A percentile compares a stretch with the other conserved stretches of the same genome.
phyloP scores from a whole-genome alignment of 2,797 vertebrate species.

The Etheostoma nigrum region DNA sequence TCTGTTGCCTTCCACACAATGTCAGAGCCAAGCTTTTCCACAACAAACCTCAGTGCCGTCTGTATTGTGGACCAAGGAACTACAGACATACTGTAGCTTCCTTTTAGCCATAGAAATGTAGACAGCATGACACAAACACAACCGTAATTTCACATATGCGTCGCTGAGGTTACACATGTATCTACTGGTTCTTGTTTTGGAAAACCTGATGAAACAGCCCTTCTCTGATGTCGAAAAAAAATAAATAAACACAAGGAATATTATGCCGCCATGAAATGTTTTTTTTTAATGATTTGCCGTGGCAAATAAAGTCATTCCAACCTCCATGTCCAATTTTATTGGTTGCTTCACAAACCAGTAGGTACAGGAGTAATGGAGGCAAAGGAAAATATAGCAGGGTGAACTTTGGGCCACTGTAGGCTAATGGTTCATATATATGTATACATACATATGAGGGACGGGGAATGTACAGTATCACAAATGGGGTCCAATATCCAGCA shows the following conservation, averaged over 20 bases:
- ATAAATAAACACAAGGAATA: conserved; percentile 25
- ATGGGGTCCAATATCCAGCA: conserved; percentile 37
- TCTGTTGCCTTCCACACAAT: conserved; percentile 42
- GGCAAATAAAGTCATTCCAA: conserved; percentile 52
- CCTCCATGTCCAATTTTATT: conserved; percentile 82
- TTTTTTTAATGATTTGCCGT: conserved; percentile 17
- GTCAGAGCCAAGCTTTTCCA: conserved; percentile 42
- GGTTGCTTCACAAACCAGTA: conserved; percentile 86
- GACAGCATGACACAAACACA: conserved; percentile 33
- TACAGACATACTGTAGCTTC: neutral
- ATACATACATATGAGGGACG: conserved; percentile 18
- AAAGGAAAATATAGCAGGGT: conserved; percentile 31
- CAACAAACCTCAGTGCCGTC: conserved; percentile 26
- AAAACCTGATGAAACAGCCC: conserved; percentile 43
- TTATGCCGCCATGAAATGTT: conserved; percentile 14
- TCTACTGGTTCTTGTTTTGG: conserved; percentile 83
- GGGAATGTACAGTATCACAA: conserved; percentile 45
- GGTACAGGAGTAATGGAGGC: conserved; percentile 80
- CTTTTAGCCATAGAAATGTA: neutral
- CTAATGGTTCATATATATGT: conserved; percentile 47
- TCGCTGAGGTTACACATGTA: conserved; percentile 75
- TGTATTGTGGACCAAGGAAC: conserved; percentile 12
- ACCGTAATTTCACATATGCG: conserved; percentile 23
- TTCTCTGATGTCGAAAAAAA: conserved; percentile 32
- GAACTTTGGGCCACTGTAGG: conserved; percentile 27